Base-by-base conservation (phyloP, 2,797 vertebrate genomes). In the Helarctos malayanus region DNA sequence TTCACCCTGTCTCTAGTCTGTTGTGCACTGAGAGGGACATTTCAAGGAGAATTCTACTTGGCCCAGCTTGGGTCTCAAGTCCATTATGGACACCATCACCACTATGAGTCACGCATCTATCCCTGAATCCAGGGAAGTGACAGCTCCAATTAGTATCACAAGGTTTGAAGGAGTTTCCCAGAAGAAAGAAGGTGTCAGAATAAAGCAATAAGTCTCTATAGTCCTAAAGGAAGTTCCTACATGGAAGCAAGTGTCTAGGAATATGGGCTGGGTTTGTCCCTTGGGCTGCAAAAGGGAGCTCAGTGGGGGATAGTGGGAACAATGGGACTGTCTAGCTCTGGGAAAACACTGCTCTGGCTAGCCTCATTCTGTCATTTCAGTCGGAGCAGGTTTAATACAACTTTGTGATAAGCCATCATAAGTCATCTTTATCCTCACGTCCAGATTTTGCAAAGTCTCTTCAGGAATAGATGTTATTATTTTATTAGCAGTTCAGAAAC, bases 401-500 rank as follows among this genome's bases (percentile, higher is more conserved):
- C n/a, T 54, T 83, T 71, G 82, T 78, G 38, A 80, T 68, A 86
- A 86, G 1, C 4, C 57, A 45, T 47, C 13, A 2, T 52, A 57
- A 49, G n/a, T 47, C 56, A 41, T 27, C 35, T 79, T 92, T 83
- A 82, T 94, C 73, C 65, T 91, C 73, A 75, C 13, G 4, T 65
- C 35, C 73, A 75, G 41, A 81, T 21, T 76, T 91, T 79, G 35
- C 16, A 35, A 78, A 84, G 23, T 61, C 73, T 90, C 57, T 87
- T 95, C 19, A 27, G 35, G 69, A 86, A 89, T 29, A 81, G 32
- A 1, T 73, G 7, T 41, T 80, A 61, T 21, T 38, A 16, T 68
- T 89, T 92, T 73, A 41, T 61, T 18, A 93, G 38, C 75, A 38
- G 13, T 63, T 96, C 10, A 56, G 32, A 91, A 91, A 78, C 56